A percentile compares a stretch with the other conserved stretches of the same genome.
phyloP scores from a whole-genome alignment of 2,888 invertebrate genomes.

The Cerastis leucographa region DNA sequence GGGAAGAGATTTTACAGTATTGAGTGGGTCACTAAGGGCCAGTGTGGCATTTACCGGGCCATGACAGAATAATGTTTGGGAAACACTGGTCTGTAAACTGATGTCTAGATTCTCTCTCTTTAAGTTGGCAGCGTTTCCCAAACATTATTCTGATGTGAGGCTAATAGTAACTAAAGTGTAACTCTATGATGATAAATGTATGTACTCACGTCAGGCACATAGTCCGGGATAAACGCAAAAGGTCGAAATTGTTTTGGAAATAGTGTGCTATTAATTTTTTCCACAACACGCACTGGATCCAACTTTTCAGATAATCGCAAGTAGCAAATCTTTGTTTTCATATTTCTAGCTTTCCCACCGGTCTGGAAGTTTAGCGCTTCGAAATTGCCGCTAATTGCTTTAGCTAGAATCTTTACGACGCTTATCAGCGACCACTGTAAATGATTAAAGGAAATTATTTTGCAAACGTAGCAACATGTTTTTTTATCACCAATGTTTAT shows the following conservation, averaged over 20 bases:
- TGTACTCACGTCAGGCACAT: slow-evolving; percentile 77
- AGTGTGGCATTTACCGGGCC: no score
- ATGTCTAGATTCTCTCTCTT: no score
- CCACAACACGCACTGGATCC: slow-evolving; percentile 71
- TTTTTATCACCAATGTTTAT: neutral
- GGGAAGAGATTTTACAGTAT: no score
- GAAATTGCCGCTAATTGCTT: slow-evolving; percentile 71
- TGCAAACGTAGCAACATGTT: neutral
- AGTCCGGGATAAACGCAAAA: slow-evolving; percentile 71
- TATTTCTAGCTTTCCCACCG: neutral
- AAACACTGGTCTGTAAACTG: no score
- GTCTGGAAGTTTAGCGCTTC: slow-evolving; percentile 72
- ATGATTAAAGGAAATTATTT: neutral
- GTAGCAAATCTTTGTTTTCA: slow-evolving; percentile 68
- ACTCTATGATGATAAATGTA: neutral
- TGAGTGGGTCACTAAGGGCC: no score
- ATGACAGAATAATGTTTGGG: no score
- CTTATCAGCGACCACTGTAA: slow-evolving; percentile 70
- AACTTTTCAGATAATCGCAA: slow-evolving; percentile 74
- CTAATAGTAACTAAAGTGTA: neutral
- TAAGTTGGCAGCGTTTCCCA: no score
- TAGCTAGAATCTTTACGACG: slow-evolving; percentile 65
- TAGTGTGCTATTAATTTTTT: slow-evolving; percentile 64
- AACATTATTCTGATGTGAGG: no score
- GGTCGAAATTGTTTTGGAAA: slow-evolving; percentile 50